These are phyloP conservation scores for Elanus axillaris DNA, from an alignment of 2,113 vertebrate genomes.

Conservation along the genomic window DNA sequence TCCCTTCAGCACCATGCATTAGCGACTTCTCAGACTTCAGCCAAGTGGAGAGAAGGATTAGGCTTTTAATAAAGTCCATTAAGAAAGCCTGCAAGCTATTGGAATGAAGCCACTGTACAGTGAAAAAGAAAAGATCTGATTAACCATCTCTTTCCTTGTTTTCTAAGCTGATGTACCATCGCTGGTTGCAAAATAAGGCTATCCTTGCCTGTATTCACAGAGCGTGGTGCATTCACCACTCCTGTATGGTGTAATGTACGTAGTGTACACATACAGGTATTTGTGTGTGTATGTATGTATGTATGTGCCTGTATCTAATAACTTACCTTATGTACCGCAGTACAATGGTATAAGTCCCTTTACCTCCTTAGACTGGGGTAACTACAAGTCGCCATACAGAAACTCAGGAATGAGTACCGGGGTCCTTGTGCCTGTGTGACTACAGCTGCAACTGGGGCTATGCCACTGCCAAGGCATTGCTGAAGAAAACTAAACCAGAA, in stretches of 20 bases:
- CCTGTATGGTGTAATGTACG: no score
- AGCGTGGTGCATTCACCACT: not conserved
- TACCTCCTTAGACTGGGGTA: not conserved
- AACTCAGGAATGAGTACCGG: not conserved
- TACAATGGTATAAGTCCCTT: not conserved
- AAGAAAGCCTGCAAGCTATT: not conserved
- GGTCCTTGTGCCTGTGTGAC: not conserved
- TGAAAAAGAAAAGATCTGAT: not conserved
- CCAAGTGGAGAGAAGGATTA: not conserved
- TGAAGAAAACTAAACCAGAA: not conserved
- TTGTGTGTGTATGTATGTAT: rapidly evolving
- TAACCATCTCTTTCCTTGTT: not conserved
- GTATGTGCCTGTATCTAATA: no score
- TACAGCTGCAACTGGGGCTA: not conserved
- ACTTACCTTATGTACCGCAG: not conserved
- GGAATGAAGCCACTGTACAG: not conserved
- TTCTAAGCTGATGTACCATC: not conserved
- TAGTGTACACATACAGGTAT: not conserved
- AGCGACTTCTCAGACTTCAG: not conserved
- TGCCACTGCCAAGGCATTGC: rapidly evolving
- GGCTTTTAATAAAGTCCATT: not conserved
- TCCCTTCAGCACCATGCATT: not conserved
- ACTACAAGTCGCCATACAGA: not conserved
- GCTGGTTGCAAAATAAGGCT: not conserved
- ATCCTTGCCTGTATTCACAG: not conserved